phyloP scores from a whole-genome alignment of 2,888 invertebrate genomes.

The Dryobotodes eremita region DNA sequence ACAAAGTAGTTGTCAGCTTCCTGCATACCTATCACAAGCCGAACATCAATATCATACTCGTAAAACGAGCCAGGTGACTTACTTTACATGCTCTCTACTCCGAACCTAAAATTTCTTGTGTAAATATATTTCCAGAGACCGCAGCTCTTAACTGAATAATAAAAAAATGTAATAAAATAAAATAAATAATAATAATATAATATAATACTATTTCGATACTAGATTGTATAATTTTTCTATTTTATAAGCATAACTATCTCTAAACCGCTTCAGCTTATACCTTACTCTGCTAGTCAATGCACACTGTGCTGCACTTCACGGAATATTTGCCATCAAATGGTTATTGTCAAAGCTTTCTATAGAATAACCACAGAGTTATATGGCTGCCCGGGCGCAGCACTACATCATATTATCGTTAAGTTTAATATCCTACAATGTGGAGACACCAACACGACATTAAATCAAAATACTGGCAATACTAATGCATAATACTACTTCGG shows the following conservation, averaged over 20 bases:
- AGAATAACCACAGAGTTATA: conserved; percentile 27
- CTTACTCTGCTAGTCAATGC: conserved; percentile 3
- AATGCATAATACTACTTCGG: not conserved
- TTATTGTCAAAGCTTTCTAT: conserved; percentile 27
- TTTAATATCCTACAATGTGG: not conserved
- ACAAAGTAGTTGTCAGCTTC: not conserved
- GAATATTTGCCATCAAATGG: conserved; percentile 44
- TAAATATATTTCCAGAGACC: no score
- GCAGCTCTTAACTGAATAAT: not conserved
- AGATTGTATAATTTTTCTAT: not conserved
- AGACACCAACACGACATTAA: not conserved
- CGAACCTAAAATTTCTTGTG: not conserved
- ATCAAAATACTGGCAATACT: not conserved
- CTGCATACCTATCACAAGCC: no score
- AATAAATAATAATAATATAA: no score
- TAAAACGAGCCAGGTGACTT: no score
- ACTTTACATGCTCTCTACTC: not conserved
- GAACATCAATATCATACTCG: not conserved
- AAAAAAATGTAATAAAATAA: no score
- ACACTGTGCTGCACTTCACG: conserved; percentile 31
- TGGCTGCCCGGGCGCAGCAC: not conserved
- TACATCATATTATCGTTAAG: conserved; percentile 8
- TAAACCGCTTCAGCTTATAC: not conserved
- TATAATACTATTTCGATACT: no score
- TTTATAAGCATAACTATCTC: not conserved